phyloP scores from a whole-genome alignment of 2,113 vertebrate species.

The Mirza zaza region DNA sequence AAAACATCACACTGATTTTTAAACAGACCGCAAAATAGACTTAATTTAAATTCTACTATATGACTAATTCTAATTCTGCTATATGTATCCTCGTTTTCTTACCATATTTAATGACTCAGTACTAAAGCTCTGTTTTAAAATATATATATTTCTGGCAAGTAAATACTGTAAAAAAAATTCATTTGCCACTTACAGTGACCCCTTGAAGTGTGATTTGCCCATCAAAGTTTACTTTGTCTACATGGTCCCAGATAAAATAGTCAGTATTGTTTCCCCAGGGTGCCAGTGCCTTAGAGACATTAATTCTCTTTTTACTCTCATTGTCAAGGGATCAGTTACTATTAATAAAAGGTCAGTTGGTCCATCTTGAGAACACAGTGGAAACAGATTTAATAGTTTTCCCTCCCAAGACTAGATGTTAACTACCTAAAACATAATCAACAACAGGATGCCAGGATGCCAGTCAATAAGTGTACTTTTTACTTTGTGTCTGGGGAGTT shows the following conservation, averaged over 20 bases:
- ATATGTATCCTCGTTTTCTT: slow-evolving; percentile 53
- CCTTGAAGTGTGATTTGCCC: slow-evolving; percentile 72
- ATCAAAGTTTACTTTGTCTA: slow-evolving; percentile 52
- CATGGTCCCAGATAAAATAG: background rate
- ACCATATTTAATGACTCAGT: slow-evolving; percentile 64
- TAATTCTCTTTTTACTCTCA: slow-evolving; percentile 79
- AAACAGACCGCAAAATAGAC: slow-evolving; percentile 9
- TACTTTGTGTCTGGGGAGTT: slow-evolving; percentile 78
- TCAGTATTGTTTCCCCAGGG: slow-evolving; percentile 72
- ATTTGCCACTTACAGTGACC: slow-evolving; percentile 75
- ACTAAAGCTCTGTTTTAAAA: slow-evolving; percentile 32
- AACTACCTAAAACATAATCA: slow-evolving; percentile 85
- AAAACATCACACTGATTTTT: slow-evolving; percentile 27
- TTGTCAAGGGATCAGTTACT: slow-evolving; percentile 80
- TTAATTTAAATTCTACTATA: slow-evolving; percentile 67
- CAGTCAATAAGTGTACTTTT: slow-evolving; percentile 78
- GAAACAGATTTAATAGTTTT: slow-evolving; percentile 80
- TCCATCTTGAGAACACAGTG: slow-evolving; percentile 80
- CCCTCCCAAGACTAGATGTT: slow-evolving; percentile 77
- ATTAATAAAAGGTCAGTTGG: slow-evolving; percentile 82
- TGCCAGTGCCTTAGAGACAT: slow-evolving; percentile 70
- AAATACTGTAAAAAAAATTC: slow-evolving; percentile 67
- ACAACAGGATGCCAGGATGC: slow-evolving; percentile 71
- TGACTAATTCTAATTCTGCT: slow-evolving; percentile 49
- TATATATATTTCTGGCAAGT: slow-evolving; percentile 12